Evolutionary conservation across 2,888 invertebrate species (phyloP).

Genomic region (Zygaena filipendulae): DNA sequence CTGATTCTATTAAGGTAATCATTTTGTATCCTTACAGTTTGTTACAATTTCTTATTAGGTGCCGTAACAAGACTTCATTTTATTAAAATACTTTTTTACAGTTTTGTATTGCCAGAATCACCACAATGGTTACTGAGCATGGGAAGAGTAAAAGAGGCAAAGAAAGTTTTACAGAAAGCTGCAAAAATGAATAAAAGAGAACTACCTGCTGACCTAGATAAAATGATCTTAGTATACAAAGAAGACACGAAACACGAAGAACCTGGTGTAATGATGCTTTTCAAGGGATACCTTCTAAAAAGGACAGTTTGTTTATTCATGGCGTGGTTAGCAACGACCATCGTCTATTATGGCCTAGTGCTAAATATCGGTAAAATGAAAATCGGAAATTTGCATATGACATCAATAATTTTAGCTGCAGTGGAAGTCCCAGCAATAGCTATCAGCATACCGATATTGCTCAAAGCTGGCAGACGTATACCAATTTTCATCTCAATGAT

Average conservation of each 20-base stretch:
- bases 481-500: conserved; percentile 77
- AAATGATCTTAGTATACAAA: conserved; percentile 69
- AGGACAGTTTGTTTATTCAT: conserved; percentile 77
- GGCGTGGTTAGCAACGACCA: conserved; percentile 82
- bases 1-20: conserved; percentile 27
- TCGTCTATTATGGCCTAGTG: conserved; percentile 81
- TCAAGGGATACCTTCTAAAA: conserved; percentile 73
- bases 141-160: conserved; percentile 77
- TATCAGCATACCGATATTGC: conserved; percentile 78
- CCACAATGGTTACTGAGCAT: conserved; percentile 81
- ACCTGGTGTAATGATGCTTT: conserved; percentile 72
- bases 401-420: conserved; percentile 77
- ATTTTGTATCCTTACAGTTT: background rate
- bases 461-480: conserved; percentile 78
- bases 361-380: conserved; percentile 79
- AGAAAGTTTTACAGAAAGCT: conserved; percentile 72
- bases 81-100: conserved; percentile 46
- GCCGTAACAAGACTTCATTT: too few relatives aligned
- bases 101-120: conserved; percentile 83
- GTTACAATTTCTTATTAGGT: background rate
- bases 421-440: conserved; percentile 85
- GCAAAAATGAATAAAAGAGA: conserved; percentile 73
- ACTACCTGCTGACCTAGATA: conserved; percentile 76
- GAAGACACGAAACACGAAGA: conserved; percentile 48
- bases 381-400: conserved; percentile 79